phyloP scores from a whole-genome alignment of 1,140 invertebrate species.

The Linepithema humile region DNA sequence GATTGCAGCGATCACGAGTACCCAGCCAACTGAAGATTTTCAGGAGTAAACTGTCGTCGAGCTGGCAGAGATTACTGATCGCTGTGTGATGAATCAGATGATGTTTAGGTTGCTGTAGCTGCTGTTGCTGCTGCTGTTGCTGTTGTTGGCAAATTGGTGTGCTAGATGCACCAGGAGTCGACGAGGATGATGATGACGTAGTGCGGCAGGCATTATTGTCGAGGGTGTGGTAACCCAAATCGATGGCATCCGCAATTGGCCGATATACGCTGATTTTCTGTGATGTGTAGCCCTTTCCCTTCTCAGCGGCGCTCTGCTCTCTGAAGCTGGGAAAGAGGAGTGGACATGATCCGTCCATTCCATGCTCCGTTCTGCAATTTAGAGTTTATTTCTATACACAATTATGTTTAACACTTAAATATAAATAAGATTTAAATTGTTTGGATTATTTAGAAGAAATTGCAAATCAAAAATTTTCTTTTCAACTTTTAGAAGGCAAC shows the following conservation, averaged over 20 bases:
- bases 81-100: conserved; percentile 54
- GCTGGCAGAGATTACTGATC: conserved; percentile 66
- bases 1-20: conserved; percentile 91
- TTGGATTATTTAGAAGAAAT: not conserved
- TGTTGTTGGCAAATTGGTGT: conserved; percentile 64
- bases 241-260: conserved; percentile 76
- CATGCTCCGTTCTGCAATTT: conserved; percentile 78
- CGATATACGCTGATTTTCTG: conserved; percentile 76
- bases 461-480: not conserved
- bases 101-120: conserved; percentile 52
- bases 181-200: conserved; percentile 68
- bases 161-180: not conserved
- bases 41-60: conserved; percentile 85
- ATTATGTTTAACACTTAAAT: not conserved
- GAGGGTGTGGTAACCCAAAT: conserved; percentile 81
- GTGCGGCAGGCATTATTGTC: conserved; percentile 79
- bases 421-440: not conserved
- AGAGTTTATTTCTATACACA: conserved; percentile 14
- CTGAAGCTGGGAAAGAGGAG: conserved; percentile 76
- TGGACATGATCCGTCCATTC: conserved; percentile 81
- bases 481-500: too few relatives aligned
- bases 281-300: conserved; percentile 66
- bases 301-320: conserved; percentile 68
- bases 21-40: conserved; percentile 91
- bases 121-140: conserved; percentile 61